phyloP scores from a whole-genome alignment of 2,888 invertebrate species.

The Hyposoter dolosus region DNA sequence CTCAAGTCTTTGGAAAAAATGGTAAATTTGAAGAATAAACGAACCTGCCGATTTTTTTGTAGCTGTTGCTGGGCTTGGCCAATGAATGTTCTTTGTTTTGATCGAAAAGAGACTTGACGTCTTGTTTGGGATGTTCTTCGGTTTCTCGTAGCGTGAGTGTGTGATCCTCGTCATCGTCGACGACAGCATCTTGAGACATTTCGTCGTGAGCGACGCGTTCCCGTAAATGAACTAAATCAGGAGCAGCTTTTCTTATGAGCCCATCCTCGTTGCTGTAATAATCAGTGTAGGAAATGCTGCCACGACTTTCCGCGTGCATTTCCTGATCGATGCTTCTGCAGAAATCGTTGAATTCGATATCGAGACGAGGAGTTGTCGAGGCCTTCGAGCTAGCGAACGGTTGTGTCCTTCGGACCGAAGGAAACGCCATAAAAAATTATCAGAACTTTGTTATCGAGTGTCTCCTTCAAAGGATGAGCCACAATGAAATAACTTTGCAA shows the following conservation, averaged over 20 bases:
- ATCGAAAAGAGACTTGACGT: conserved; percentile 82
- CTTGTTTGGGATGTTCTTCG: conserved; percentile 82
- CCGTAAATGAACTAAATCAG: conserved; percentile 68
- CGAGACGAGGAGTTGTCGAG: conserved; percentile 86
- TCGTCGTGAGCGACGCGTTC: conserved; percentile 66
- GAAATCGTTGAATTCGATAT: conserved; percentile 86
- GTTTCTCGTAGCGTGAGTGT: conserved; percentile 81
- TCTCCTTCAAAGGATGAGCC: neutral
- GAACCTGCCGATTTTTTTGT: conserved; percentile 83
- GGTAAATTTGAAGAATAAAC: neutral
- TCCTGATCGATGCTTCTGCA: conserved; percentile 81
- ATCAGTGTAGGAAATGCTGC: conserved; percentile 84
- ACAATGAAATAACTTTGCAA: neutral
- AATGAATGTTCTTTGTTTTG: conserved; percentile 57
- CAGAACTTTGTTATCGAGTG: neutral
- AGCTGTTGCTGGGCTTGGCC: conserved; percentile 76
- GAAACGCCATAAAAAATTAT: conserved; percentile 45
- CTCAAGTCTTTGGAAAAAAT: too few species aligned
- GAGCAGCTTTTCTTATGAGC: conserved; percentile 78
- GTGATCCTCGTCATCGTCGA: conserved; percentile 83
- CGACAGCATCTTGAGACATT: conserved; percentile 73
- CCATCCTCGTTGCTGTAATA: conserved; percentile 84
- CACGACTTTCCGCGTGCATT: conserved; percentile 79
- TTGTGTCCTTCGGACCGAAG: conserved; percentile 74
- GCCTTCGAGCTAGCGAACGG: conserved; percentile 85